These are phyloP conservation scores for Agonopterix alstromeriana DNA, from an alignment of 2,888 invertebrate species.

Conservation along the genomic window DNA sequence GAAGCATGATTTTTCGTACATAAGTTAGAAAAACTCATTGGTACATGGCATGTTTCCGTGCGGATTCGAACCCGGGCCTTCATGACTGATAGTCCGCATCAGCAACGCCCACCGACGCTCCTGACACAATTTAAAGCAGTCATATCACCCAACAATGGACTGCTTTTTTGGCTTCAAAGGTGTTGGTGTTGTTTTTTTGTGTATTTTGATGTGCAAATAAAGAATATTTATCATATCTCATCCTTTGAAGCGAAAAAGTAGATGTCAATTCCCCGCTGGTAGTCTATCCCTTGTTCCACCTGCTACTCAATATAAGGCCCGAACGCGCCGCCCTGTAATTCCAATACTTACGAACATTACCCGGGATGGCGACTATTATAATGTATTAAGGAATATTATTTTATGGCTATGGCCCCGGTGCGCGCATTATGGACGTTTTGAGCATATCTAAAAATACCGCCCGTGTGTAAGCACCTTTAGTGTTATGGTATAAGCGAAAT, in stretches of 20 bases:
- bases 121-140: too few relatives aligned
- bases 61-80: too few relatives aligned
- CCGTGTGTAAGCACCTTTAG: conserved; percentile 40
- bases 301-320: conserved; percentile 45
- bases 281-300: conserved; percentile 22
- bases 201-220: too few relatives aligned
- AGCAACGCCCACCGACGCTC: too few relatives aligned
- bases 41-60: too few relatives aligned
- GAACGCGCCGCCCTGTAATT: conserved; percentile 71
- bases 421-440: conserved; percentile 56
- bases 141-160: too few relatives aligned
- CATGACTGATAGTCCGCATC: too few relatives aligned
- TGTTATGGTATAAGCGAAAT: conserved; percentile 11
- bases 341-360: conserved; percentile 73
- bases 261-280: conserved; percentile 6
- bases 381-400: conserved; percentile 76
- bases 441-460: conserved; percentile 59
- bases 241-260: too few relatives aligned
- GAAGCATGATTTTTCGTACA: too few relatives aligned
- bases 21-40: too few relatives aligned
- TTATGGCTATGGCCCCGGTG: conserved; percentile 54
- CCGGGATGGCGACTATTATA: conserved; percentile 72
- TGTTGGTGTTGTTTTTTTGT: too few relatives aligned
- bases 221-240: too few relatives aligned
- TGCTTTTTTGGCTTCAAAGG: not conserved